These are phyloP conservation scores for Siniperca scherzeri DNA, from an alignment of 2,797 vertebrate genomes.

Conservation along the genomic window DNA sequence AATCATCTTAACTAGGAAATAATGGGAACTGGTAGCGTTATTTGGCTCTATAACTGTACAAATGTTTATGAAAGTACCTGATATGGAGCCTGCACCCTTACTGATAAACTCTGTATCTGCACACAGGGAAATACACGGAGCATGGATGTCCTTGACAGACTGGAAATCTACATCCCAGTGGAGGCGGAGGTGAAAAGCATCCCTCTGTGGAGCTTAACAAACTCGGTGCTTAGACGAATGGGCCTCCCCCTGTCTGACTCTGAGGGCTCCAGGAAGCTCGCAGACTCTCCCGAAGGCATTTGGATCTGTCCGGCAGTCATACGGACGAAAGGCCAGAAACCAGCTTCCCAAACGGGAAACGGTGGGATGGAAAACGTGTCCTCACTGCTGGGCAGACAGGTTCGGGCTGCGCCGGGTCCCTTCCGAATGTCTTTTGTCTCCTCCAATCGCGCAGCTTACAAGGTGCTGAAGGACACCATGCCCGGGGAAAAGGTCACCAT, in stretches of 20 bases:
- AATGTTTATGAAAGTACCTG: not conserved
- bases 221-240: constrained; percentile 53
- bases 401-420: not conserved
- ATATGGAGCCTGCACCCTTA: not conserved
- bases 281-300: constrained; percentile 38
- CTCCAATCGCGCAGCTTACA: constrained; percentile 50
- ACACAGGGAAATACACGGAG: constrained; percentile 20
- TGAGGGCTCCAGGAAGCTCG: not conserved
- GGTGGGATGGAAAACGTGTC: not conserved
- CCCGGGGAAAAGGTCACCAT: not conserved
- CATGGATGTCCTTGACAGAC: constrained; percentile 48
- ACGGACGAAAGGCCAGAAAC: constrained; percentile 46
- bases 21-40: not conserved
- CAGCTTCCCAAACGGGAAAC: not conserved
- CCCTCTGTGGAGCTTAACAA: constrained; percentile 52
- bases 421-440: constrained; percentile 68
- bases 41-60: not conserved
- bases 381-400: not conserved
- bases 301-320: constrained; percentile 76
- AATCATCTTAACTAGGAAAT: not conserved
- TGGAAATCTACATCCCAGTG: constrained; percentile 76
- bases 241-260: constrained; percentile 1
- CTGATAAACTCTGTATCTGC: constrained; percentile 13
- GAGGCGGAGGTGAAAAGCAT: constrained; percentile 75
- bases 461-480: constrained; percentile 51